phyloP scores from a whole-genome alignment of 2,113 vertebrate genomes.

The Saimiri boliviensis region DNA sequence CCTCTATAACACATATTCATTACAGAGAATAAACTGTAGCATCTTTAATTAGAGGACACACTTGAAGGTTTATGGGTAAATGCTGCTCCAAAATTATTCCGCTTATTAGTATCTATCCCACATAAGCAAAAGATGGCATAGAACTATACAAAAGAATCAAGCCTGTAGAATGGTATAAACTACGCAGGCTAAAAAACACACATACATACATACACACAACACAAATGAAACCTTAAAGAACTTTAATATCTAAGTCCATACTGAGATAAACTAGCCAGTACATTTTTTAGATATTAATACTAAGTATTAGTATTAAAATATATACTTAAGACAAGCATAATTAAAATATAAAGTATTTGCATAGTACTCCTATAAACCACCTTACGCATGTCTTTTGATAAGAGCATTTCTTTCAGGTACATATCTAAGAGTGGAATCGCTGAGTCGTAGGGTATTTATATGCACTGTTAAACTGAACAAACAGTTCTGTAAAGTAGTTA shows the following conservation, averaged over 20 bases:
- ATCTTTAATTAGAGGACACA: slow-evolving; percentile 2
- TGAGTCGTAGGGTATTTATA: not conserved
- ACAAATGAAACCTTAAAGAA: no score
- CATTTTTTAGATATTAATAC: not conserved
- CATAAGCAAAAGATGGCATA: not conserved
- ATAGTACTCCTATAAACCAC: not conserved
- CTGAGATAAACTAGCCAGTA: not conserved
- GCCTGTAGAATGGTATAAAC: not conserved
- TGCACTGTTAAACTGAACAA: not conserved
- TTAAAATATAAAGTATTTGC: slow-evolving; percentile 8
- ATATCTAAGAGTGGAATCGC: not conserved
- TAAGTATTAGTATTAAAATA: slow-evolving; percentile 22
- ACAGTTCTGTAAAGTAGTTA: not conserved
- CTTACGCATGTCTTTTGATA: not conserved
- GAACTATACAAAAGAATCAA: slow-evolving; percentile 38
- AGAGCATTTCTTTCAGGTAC: slow-evolving; percentile 8
- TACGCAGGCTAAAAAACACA: not conserved
- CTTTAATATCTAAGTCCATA: not conserved
- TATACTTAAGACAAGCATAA: slow-evolving; percentile 15
- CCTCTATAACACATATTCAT: not conserved
- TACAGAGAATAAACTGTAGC: not conserved
- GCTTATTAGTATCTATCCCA: slow-evolving; percentile 30
- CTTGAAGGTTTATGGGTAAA: not conserved
- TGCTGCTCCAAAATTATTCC: not conserved
- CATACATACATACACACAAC: not conserved